Conservation (phyloP, 2,113 vertebrate genomes). For the Albula glossodonta region DNA sequence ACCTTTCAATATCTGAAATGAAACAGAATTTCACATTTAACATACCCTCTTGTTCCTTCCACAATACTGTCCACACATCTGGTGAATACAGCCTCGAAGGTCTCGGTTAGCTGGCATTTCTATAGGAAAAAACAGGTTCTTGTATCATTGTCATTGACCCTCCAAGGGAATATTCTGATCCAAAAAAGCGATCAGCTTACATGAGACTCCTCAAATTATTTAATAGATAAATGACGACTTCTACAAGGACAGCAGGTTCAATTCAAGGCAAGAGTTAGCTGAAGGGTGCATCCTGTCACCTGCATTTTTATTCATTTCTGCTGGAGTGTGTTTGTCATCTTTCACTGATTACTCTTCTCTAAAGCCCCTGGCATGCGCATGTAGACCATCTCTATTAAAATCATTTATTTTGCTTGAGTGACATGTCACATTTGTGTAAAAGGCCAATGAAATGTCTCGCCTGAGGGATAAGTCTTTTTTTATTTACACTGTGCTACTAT, state of each 20-base stretch:
- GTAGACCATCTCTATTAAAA: not conserved
- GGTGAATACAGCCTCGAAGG: conserved; percentile 77
- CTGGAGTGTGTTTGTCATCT: not conserved
- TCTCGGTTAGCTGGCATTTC: conserved; percentile 79
- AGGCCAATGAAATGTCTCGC: not conserved
- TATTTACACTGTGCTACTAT: not conserved
- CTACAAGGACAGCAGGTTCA: not conserved
- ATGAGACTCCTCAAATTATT: not conserved
- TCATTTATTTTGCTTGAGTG: not conserved
- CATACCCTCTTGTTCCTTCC: conserved; percentile 83
- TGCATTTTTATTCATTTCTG: not conserved
- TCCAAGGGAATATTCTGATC: not conserved
- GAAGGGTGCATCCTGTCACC: not conserved
- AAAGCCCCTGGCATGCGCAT: not conserved
- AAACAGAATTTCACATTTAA: not conserved
- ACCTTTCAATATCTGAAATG: not conserved
- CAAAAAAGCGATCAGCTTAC: not conserved
- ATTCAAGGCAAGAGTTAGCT: not conserved
- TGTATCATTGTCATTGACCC: not conserved
- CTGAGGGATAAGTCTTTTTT: not conserved
- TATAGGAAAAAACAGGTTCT: conserved; percentile 43
- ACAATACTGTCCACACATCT: conserved; percentile 80
- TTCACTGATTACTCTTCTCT: not conserved
- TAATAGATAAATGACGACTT: not conserved
- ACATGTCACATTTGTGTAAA: not conserved